Evolutionary conservation across 2,888 invertebrate species (phyloP).

Genomic region (Erebia ligea): DNA sequence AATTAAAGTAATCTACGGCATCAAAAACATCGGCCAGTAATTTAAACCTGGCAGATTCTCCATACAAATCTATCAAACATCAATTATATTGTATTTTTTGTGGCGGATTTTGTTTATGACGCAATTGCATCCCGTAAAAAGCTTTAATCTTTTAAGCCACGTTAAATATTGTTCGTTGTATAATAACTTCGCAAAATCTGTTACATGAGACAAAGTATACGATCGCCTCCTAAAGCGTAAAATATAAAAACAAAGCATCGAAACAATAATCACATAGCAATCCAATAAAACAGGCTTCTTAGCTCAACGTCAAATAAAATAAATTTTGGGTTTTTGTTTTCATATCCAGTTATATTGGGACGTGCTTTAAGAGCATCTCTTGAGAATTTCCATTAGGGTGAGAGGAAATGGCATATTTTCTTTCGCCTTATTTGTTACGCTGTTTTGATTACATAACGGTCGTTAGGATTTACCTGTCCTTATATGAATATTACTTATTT

Average conservation of each 20-base stretch:
- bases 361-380: slow-evolving; percentile 22
- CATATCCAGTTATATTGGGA: slow-evolving; percentile 23
- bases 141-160: no score
- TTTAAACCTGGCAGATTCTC: no score
- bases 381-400: slow-evolving; percentile 26
- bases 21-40: no score
- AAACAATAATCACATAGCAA: slow-evolving; percentile 19
- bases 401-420: slow-evolving; percentile 23
- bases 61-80: no score
- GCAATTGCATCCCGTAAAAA: no score
- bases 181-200: no score
- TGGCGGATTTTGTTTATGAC: no score
- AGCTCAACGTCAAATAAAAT: slow-evolving; percentile 20
- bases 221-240: background rate
- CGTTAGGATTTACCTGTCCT: slow-evolving; percentile 19
- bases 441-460: slow-evolving; percentile 17
- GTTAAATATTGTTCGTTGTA: no score
- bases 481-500: background rate
- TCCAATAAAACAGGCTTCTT: slow-evolving; percentile 23
- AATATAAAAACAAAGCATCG: slow-evolving; percentile 12
- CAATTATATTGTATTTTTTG: no score
- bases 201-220: background rate
- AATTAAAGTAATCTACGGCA: no score
- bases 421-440: slow-evolving; percentile 21
- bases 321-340: slow-evolving; percentile 20